phyloP scores from a whole-genome alignment of 92 coral and sea anemone species.

The Galaxea fascicularis region DNA sequence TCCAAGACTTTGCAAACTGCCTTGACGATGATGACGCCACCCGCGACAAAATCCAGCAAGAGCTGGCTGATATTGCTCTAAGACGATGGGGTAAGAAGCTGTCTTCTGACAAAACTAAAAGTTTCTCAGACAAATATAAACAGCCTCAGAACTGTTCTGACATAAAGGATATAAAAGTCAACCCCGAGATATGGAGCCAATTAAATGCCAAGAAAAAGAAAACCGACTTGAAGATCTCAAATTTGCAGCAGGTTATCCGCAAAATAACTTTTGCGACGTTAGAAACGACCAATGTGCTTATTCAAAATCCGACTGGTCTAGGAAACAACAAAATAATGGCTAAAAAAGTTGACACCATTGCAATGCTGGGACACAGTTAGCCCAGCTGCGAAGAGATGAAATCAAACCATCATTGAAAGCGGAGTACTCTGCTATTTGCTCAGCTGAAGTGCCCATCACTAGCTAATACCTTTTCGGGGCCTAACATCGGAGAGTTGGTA shows the following conservation, averaged over 20 bases:
- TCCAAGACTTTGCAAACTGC: constrained; percentile 26
- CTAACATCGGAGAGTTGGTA: too few relatives aligned
- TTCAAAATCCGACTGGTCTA: background rate
- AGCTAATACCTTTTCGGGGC: constrained; percentile 15
- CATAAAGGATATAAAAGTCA: constrained; percentile 21
- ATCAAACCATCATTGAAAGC: constrained; percentile 37
- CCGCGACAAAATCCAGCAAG: constrained; percentile 39
- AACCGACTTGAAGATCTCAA: background rate
- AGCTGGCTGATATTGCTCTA: constrained; percentile 59
- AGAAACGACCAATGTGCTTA: constrained; percentile 24
- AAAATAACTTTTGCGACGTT: constrained; percentile 39
- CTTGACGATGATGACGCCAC: constrained; percentile 53
- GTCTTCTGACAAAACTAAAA: constrained; percentile 43
- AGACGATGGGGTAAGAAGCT: constrained; percentile 62
- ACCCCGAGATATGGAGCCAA: constrained; percentile 23
- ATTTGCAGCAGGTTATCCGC: constrained; percentile 25
- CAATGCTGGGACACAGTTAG: constrained; percentile 26
- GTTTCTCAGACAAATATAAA: constrained; percentile 43
- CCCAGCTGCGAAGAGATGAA: constrained; percentile 37
- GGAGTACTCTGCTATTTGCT: constrained; percentile 30
- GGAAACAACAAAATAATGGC: background rate
- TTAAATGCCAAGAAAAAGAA: background rate
- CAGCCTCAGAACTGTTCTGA: constrained; percentile 42
- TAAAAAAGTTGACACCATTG: background rate
- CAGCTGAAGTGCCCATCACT: constrained; percentile 31